A percentile compares a stretch with the other conserved stretches of the same genome.
phyloP scores from a whole-genome alignment of 2,888 invertebrate species.

The Lithosia quadra region DNA sequence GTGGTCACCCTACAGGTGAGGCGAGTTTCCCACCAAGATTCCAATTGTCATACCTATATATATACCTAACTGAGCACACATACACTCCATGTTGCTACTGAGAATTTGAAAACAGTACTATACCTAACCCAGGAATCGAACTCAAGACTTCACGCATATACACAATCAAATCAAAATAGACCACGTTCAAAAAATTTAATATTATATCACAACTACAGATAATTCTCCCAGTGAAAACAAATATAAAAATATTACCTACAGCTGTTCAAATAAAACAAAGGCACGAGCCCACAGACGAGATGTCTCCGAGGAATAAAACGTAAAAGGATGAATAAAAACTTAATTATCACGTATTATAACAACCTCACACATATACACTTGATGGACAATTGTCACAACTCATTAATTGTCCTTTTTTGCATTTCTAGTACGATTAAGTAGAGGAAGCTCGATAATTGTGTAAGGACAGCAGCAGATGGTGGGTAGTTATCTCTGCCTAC shows the following conservation, averaged over 20 bases:
- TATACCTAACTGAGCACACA: too few relatives aligned
- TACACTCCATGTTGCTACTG: too few relatives aligned
- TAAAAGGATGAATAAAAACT: constrained; percentile 63
- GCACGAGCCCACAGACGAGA: constrained; percentile 39
- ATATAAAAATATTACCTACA: not conserved
- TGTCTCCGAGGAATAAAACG: constrained; percentile 67
- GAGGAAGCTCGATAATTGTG: too few relatives aligned
- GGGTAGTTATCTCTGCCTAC: too few relatives aligned
- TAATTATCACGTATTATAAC: constrained; percentile 74
- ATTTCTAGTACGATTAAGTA: not conserved
- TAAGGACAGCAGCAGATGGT: too few relatives aligned
- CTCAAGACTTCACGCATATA: too few relatives aligned
- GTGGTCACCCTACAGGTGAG: too few relatives aligned
- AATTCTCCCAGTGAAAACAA: not conserved
- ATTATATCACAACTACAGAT: constrained; percentile 16
- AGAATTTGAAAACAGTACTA: too few relatives aligned
- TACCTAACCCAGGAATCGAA: too few relatives aligned
- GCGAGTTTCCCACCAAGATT: too few relatives aligned
- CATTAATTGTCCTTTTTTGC: not conserved
- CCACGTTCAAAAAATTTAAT: not conserved
- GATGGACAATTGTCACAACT: constrained; percentile 31
- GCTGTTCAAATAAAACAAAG: constrained; percentile 16
- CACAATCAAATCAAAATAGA: not conserved
- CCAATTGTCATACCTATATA: too few relatives aligned
- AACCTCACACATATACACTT: constrained; percentile 53